Evolutionary conservation across 2,113 vertebrate genomes (phyloP).

Genomic region (Urocitellus parryii): DNA sequence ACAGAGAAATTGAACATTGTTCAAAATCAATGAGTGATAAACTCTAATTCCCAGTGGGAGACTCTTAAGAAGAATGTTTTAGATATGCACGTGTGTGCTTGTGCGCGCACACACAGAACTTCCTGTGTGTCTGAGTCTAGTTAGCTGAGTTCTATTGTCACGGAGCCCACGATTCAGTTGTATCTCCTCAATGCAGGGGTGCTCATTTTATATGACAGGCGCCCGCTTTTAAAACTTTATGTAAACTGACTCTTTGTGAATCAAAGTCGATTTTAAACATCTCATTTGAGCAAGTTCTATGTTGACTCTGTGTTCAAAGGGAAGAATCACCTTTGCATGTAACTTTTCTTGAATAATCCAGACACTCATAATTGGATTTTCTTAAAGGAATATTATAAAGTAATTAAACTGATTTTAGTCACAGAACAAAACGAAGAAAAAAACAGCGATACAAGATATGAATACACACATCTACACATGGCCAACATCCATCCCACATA

Average conservation of each 20-base stretch:
- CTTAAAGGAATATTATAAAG: constrained; percentile 65
- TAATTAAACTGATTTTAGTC: constrained; percentile 64
- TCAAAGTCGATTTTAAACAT: constrained; percentile 64
- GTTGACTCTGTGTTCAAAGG: constrained; percentile 65
- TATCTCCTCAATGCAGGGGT: background rate
- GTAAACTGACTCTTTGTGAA: constrained; percentile 66
- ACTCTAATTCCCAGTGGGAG: background rate
- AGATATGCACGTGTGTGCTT: background rate
- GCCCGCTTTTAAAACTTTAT: constrained; percentile 2
- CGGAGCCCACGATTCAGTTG: background rate
- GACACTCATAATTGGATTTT: constrained; percentile 66
- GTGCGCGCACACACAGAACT: background rate
- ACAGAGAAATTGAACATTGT: constrained; percentile 55
- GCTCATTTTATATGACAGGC: constrained; percentile 38
- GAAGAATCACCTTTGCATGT: constrained; percentile 68
- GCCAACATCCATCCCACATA: background rate
- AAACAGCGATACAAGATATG: background rate
- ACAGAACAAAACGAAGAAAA: constrained; percentile 53
- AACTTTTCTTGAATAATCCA: constrained; percentile 67
- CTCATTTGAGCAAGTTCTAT: constrained; percentile 60
- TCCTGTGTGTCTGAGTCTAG: background rate
- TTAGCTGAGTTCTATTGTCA: background rate
- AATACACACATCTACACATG: background rate
- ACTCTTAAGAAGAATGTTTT: background rate
- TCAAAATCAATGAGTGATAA: constrained; percentile 59